These are phyloP conservation scores for Manacus vitellinus DNA, from an alignment of 2,113 vertebrate genomes.

Conservation along the genomic window DNA sequence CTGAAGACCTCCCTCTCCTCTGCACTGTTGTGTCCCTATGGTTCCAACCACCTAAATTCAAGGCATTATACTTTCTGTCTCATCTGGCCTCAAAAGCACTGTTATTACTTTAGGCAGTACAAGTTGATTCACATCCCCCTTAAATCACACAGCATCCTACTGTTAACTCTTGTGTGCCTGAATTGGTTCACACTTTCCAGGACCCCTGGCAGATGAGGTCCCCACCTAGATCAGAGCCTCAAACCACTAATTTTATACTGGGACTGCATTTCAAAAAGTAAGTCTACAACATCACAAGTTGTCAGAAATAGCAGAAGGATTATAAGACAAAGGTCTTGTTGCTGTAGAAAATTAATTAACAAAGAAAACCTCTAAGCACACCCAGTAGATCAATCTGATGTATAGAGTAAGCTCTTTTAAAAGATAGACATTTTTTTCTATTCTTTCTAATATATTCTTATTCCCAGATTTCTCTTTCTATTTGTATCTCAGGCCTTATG, in stretches of 20 bases:
- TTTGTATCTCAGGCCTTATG: background rate
- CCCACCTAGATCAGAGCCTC: background rate
- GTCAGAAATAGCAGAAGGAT: background rate
- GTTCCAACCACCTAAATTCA: background rate
- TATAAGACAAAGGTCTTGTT: background rate
- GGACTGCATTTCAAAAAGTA: background rate
- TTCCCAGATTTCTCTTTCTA: background rate
- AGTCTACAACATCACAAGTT: background rate
- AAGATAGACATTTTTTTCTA: background rate
- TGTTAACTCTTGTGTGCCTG: background rate
- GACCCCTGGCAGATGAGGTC: background rate
- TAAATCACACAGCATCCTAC: background rate
- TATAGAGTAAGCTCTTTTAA: background rate
- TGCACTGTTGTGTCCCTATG: background rate
- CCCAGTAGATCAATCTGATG: background rate
- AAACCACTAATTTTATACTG: background rate
- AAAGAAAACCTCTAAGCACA: background rate
- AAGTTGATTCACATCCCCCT: background rate
- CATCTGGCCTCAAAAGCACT: background rate
- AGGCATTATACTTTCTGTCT: background rate
- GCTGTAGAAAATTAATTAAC: background rate
- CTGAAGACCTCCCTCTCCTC: background rate
- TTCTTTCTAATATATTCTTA: background rate
- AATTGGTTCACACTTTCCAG: background rate
- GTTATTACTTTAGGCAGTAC: background rate